Conservation (phyloP, 2,113 vertebrate genomes). For the Xiphophorus couchianus region DNA sequence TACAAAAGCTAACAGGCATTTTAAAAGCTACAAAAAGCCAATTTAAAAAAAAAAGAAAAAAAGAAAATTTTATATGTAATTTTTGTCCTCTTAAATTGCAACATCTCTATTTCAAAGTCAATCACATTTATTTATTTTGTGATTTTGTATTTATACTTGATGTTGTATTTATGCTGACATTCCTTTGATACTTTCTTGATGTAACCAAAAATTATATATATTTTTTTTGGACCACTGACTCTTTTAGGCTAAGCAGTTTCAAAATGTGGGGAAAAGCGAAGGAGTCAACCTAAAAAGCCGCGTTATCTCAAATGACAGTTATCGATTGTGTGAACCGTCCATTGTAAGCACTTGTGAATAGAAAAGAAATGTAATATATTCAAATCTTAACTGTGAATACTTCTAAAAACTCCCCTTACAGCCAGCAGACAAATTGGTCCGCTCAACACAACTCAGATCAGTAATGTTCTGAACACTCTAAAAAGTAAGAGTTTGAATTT, state of each 20-base stretch:
- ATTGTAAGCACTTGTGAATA: constrained; percentile 76
- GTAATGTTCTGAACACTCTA: not conserved
- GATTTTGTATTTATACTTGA: constrained; percentile 70
- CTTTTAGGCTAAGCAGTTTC: constrained; percentile 52
- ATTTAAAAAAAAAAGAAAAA: not conserved
- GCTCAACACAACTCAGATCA: not conserved
- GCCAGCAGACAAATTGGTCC: constrained; percentile 6
- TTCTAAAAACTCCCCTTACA: constrained; percentile 27
- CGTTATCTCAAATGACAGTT: constrained; percentile 27
- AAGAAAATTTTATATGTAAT: not conserved
- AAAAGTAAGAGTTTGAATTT: not conserved
- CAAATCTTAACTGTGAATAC: constrained; percentile 77
- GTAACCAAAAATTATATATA: constrained; percentile 24
- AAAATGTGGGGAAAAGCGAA: constrained; percentile 60
- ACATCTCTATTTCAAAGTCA: constrained; percentile 49
- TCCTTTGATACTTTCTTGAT: constrained; percentile 65
- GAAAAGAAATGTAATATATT: constrained; percentile 73
- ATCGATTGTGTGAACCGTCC: constrained; percentile 32
- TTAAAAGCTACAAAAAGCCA: not conserved
- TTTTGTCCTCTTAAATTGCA: constrained; percentile 39
- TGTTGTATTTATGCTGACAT: constrained; percentile 82
- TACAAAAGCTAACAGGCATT: not conserved
- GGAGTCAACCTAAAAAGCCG: constrained; percentile 50
- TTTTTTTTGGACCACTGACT: constrained; percentile 24
- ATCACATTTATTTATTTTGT: constrained; percentile 77